phyloP scores from a whole-genome alignment of 2,797 vertebrate species.

The Tokudaia tokunoshimensis region DNA sequence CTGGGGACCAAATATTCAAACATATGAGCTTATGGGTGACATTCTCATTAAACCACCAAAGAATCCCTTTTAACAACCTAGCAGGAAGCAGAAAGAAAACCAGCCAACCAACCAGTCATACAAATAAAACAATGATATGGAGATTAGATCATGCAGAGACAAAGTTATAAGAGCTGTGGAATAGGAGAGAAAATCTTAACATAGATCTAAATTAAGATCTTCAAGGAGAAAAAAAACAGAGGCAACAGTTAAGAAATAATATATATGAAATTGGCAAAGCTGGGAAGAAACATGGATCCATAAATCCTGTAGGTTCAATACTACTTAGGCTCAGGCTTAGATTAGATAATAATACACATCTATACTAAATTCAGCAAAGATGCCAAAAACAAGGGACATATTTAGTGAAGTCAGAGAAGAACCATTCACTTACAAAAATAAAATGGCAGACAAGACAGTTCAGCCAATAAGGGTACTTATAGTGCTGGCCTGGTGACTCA shows the following conservation, averaged over 20 bases:
- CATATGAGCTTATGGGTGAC: not conserved
- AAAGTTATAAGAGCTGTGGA: not conserved
- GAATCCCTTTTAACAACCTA: not conserved
- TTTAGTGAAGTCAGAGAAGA: not conserved
- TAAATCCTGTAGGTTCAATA: not conserved
- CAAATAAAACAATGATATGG: not conserved
- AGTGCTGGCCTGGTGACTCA: not conserved
- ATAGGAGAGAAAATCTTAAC: not conserved
- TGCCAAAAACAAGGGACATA: not conserved
- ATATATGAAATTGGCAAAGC: not conserved
- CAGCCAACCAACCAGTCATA: not conserved
- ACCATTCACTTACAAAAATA: not conserved
- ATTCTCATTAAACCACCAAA: not conserved
- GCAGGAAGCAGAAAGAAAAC: not conserved
- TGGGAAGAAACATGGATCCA: not conserved
- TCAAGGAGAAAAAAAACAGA: not conserved
- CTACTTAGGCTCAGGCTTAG: not conserved
- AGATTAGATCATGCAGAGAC: not conserved
- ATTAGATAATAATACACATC: not conserved
- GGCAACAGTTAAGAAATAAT: not conserved
- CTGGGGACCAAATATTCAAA: not conserved
- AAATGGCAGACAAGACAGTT: not conserved
- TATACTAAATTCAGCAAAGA: not conserved
- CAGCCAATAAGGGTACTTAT: not conserved
- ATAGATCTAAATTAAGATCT: not conserved